Base-by-base conservation (phyloP, 2,113 vertebrate species). In the Chaetops frenatus region DNA sequence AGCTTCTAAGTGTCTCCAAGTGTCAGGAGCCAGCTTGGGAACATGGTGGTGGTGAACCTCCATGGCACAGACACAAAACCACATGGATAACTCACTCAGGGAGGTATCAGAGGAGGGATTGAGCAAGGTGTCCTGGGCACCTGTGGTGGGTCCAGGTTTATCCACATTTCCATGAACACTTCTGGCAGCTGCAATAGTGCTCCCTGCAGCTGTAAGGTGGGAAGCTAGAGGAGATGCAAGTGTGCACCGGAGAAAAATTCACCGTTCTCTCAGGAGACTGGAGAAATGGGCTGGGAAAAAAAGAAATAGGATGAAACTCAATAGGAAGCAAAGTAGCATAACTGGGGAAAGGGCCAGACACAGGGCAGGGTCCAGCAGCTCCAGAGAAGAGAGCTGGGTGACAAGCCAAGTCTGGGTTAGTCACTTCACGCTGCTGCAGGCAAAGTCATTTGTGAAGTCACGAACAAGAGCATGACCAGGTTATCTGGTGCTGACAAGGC, bases 281-380 rank as follows among this genome's bases (percentile, higher is more conserved):
- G 23, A 95, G 86, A 86, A 90, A 94, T 6, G 56, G 82, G 82
- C 86, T 97, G 90, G 72, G 71, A 45, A 92, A 70, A 80, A 88
- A 85, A 94, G 58, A 88, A 90, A 93, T 4, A 62, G 67, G 76
- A 81, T 78, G 80, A 90, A 94, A 93, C 23, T 90, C 86, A 81
- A 42, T 5, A 72, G 76, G 42, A 70, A 79, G 38, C 25, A 50
- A 73, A 86, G 44, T 13, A 73, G 5, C 1, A 1, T 23, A 54
- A 69, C 2, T 18, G n/a, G 33, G 27, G 93, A 70, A 92, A 90
- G 48, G 54, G 67, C 20, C 74, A 88, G 3, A 40, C 1, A 3
- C 29, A 65, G 9, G 33, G 53, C 27, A 85, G 48, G 38, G 54
- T 47, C 66, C 67, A 86, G 58, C 58, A 86, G 54, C 80, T 88